phyloP scores from a whole-genome alignment of 2,797 vertebrate genomes.

The Harpagifer antarcticus region DNA sequence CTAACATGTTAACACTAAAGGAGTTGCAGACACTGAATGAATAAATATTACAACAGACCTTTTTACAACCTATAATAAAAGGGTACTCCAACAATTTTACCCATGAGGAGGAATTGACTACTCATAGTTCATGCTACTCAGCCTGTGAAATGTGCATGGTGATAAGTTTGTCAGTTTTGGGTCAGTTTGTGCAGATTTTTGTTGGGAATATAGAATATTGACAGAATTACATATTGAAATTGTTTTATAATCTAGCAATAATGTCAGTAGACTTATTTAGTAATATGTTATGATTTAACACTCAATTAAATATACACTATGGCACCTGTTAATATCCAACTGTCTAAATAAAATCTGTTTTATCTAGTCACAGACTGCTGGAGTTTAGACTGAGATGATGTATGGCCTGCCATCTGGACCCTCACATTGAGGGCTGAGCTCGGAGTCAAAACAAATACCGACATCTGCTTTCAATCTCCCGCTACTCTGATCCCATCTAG shows the following conservation, averaged over 20 bases:
- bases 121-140: not conserved
- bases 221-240: not conserved
- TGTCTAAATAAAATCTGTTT: slow-evolving; percentile 21
- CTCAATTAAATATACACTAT: slow-evolving; percentile 4
- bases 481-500: slow-evolving; percentile 41
- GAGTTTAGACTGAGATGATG: slow-evolving; percentile 34
- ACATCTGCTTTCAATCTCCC: slow-evolving; percentile 70
- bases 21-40: not conserved
- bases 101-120: not conserved
- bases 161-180: too few relatives aligned
- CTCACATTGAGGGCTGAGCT: slow-evolving; percentile 41
- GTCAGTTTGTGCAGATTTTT: not conserved
- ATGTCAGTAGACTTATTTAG: not conserved
- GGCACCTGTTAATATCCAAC: slow-evolving; percentile 25
- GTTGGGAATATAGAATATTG: not conserved
- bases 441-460: slow-evolving; percentile 55
- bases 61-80: not conserved
- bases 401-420: slow-evolving; percentile 28
- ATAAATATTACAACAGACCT: slow-evolving; percentile 2
- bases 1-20: not conserved
- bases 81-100: not conserved
- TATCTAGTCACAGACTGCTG: slow-evolving; percentile 34
- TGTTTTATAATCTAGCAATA: not conserved
- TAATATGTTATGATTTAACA: slow-evolving; percentile 15
- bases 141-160: not conserved